A percentile compares a stretch with the other conserved stretches of the same genome.
phyloP scores from a whole-genome alignment of 2,113 vertebrate species.

The Otus sunia region DNA sequence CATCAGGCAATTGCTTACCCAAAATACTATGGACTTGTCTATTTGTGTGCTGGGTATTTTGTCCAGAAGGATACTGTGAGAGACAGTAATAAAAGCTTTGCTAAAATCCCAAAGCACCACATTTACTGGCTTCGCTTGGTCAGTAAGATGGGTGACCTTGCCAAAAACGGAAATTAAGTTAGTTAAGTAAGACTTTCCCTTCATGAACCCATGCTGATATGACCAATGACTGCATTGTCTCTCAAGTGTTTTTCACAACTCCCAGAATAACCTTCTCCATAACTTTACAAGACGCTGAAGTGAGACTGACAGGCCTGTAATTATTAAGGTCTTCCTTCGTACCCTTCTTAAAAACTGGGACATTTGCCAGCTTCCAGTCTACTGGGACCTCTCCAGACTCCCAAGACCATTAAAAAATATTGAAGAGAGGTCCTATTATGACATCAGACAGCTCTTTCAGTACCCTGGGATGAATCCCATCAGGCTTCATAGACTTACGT shows the following conservation, averaged over 20 bases:
- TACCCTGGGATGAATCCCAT: not conserved
- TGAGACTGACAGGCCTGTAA: not conserved
- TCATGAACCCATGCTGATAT: not conserved
- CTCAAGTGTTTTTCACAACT: not conserved
- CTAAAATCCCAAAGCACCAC: not conserved
- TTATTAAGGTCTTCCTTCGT: not conserved
- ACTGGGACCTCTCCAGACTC: not conserved
- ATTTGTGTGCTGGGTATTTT: too few relatives aligned
- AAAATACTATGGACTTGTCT: too few relatives aligned
- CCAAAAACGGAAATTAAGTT: not conserved
- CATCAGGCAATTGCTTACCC: too few relatives aligned
- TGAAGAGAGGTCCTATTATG: fast-evolving
- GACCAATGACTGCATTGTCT: not conserved
- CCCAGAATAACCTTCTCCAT: not conserved
- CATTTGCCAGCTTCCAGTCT: not conserved
- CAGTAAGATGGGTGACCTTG: not conserved
- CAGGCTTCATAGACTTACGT: too few relatives aligned
- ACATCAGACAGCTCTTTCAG: not conserved
- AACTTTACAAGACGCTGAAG: not conserved
- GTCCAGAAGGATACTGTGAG: not conserved
- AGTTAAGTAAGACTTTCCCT: not conserved
- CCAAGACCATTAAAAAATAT: not conserved
- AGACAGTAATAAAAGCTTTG: not conserved
- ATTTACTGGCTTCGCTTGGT: not conserved
- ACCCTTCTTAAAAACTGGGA: not conserved